Conservation (phyloP, 2,113 vertebrate genomes). For the Rattus rattus region DNA sequence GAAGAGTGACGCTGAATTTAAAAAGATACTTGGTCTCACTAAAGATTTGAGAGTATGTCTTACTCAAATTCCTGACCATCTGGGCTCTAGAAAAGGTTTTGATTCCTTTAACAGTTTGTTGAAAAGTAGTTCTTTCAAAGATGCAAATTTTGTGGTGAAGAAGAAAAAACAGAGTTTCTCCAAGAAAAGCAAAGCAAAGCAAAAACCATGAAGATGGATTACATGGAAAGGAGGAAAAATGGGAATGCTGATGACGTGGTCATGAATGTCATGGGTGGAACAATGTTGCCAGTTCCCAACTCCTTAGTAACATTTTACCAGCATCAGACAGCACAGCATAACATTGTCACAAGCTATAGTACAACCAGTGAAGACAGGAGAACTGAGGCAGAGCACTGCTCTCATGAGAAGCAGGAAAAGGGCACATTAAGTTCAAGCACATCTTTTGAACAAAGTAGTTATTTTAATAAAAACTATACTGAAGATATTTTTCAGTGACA, state of each 20-base stretch:
- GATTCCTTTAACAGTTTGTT: constrained; percentile 71
- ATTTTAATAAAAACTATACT: constrained; percentile 79
- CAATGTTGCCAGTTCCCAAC: neutral
- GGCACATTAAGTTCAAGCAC: neutral
- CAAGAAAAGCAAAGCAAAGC: constrained; percentile 82
- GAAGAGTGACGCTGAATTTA: constrained; percentile 84
- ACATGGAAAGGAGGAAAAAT: constrained; percentile 80
- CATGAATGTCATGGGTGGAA: constrained; percentile 27
- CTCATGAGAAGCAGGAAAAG: neutral
- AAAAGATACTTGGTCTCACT: constrained; percentile 84
- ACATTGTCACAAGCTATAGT: neutral
- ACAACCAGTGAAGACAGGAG: neutral
- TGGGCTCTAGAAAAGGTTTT: constrained; percentile 58
- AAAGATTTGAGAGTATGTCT: constrained; percentile 87
- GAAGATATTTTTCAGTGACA: constrained; percentile 82
- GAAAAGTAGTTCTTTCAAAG: constrained; percentile 65
- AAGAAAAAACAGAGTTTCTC: constrained; percentile 66
- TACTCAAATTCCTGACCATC: constrained; percentile 80
- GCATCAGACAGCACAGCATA: neutral
- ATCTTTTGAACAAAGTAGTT: constrained; percentile 63
- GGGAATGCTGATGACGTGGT: neutral
- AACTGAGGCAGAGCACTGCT: neutral
- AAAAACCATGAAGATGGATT: constrained; percentile 63
- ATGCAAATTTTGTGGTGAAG: constrained; percentile 58
- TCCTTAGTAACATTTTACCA: constrained; percentile 38